These are phyloP conservation scores for Crocallis elinguaria DNA, from an alignment of 2,888 invertebrate species.

Conservation along the genomic window DNA sequence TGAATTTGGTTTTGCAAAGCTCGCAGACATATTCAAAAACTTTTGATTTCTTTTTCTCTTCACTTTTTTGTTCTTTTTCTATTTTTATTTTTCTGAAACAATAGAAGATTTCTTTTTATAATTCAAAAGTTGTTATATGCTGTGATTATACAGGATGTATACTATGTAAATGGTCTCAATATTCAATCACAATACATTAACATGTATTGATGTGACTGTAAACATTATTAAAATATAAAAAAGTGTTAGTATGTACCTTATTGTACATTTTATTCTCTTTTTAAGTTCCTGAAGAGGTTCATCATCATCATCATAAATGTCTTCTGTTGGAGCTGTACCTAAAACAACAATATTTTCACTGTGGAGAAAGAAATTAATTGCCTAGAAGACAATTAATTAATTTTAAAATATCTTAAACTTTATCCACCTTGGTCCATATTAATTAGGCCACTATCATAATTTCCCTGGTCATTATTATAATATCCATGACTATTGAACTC, in stretches of 20 bases:
- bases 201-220: neutral
- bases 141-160: no score
- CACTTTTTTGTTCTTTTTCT: conserved; percentile 28
- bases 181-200: no score
- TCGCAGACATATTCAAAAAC: conserved; percentile 60
- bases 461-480: neutral
- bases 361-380: neutral
- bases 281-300: conserved; percentile 13
- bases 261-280: conserved; percentile 15
- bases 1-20: conserved; percentile 67
- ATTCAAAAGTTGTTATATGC: no score
- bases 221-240: neutral
- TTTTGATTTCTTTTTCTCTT: conserved; percentile 42
- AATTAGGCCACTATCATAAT: no score
- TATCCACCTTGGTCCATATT: no score
- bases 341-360: neutral
- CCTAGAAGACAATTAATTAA: neutral
- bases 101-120: neutral
- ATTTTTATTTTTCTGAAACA: conserved; percentile 17
- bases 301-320: conserved; percentile 15
- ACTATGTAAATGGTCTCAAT: no score
- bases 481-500: neutral
- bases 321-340: conserved; percentile 3
- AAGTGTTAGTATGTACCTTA: conserved; percentile 1
- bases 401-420: neutral